These are phyloP conservation scores for Sebastes trivittatus DNA, from an alignment of 2,797 vertebrate species.

Conservation along the genomic window DNA sequence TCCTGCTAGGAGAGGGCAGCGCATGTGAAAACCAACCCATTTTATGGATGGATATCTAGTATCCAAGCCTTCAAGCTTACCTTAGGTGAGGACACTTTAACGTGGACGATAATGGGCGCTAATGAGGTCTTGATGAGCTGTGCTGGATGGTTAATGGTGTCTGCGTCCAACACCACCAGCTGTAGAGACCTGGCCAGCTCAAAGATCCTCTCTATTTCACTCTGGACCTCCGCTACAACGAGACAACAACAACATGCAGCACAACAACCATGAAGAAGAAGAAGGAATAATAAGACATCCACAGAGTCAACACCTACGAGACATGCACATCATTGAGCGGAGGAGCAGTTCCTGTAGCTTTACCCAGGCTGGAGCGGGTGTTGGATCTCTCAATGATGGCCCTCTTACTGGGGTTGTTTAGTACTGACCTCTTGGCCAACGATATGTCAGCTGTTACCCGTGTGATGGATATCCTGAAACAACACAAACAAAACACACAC, in stretches of 20 bases:
- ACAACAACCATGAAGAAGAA: not conserved
- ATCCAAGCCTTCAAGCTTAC: conserved; percentile 70
- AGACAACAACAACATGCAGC: conserved; percentile 19
- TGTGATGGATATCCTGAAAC: conserved; percentile 95
- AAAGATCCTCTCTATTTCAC: conserved; percentile 98
- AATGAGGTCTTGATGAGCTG: conserved; percentile 98
- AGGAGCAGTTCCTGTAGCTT: conserved; percentile 67
- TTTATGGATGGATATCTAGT: not conserved
- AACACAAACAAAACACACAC: conserved; percentile 9
- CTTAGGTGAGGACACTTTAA: conserved; percentile 99
- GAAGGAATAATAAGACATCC: not conserved
- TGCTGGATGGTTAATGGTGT: conserved; percentile 97
- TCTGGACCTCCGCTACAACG: conserved; percentile 93
- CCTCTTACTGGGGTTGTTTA: conserved; percentile 99
- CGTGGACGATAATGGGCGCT: conserved; percentile 97
- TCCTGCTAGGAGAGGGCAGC: not conserved
- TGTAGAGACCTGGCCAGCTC: conserved; percentile 96
- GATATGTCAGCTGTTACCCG: conserved; percentile 99
- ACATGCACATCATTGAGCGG: conserved; percentile 73
- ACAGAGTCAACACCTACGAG: not conserved
- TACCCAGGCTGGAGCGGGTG: conserved; percentile 97
- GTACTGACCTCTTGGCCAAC: conserved; percentile 97
- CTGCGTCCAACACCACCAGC: conserved; percentile 96
- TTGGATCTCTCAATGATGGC: conserved; percentile 98
- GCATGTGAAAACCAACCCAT: not conserved